phyloP scores from a whole-genome alignment of 1,140 invertebrate species.

The Augochlora pura region DNA sequence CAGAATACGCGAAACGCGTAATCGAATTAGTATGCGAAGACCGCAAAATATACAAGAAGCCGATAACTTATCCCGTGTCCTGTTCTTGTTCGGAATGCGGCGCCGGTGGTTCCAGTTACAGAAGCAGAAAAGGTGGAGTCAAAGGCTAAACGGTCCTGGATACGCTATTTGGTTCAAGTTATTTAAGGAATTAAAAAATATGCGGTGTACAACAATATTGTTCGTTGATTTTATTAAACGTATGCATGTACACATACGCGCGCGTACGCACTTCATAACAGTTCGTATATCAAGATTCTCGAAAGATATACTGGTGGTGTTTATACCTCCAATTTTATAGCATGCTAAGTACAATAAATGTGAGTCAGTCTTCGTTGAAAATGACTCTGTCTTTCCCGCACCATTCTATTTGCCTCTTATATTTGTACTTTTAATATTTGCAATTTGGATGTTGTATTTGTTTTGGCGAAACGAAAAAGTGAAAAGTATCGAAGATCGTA shows the following conservation, averaged over 20 bases:
- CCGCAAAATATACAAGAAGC: constrained; percentile 77
- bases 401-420: constrained; percentile 3
- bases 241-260: background rate
- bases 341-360: constrained; percentile 36
- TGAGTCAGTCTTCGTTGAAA: constrained; percentile 33
- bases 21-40: constrained; percentile 81
- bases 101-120: background rate
- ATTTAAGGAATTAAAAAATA: background rate
- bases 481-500: no score
- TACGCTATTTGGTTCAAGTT: no score
- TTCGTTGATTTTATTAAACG: constrained; percentile 36
- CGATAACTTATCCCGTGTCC: constrained; percentile 78
- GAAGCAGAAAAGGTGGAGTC: constrained; percentile 17
- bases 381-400: background rate
- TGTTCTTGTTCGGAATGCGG: constrained; percentile 78
- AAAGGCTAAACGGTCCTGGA: background rate
- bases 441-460: no score
- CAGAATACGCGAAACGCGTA: constrained; percentile 73
- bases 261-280: constrained; percentile 22
- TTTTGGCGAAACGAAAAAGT: no score
- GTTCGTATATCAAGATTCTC: constrained; percentile 20
- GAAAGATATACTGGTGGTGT: constrained; percentile 10
- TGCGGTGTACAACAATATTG: constrained; percentile 30
- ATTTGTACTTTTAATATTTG: constrained; percentile 18
- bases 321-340: constrained; percentile 13